A percentile compares a stretch with the other conserved stretches of the same genome.
Evolutionary conservation across 2,888 invertebrate genomes (phyloP).

Genomic region (Zaprionus obscuricornis): DNA sequence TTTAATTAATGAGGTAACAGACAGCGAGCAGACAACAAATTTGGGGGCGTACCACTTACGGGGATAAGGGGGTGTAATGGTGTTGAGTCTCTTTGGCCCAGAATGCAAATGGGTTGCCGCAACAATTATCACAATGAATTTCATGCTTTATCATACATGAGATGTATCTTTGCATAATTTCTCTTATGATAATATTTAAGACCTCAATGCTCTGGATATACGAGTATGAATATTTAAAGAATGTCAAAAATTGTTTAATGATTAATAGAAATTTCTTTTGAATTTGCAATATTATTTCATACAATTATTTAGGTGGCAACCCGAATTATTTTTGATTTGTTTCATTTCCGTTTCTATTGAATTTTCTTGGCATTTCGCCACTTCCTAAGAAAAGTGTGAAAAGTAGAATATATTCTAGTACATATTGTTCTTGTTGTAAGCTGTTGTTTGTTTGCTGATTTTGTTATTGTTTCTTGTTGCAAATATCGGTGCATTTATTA

Average conservation of each 20-base stretch:
- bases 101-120: constrained; percentile 30
- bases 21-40: constrained; percentile 45
- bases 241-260: constrained; percentile 38
- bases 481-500: constrained; percentile 32
- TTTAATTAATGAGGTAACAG: constrained; percentile 59
- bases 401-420: neutral
- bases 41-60: constrained; percentile 46
- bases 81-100: constrained; percentile 5
- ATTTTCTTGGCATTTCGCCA: constrained; percentile 35
- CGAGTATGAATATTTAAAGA: too few relatives aligned
- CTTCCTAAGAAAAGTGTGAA: constrained; percentile 24
- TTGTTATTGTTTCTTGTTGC: constrained; percentile 9
- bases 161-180: too few relatives aligned
- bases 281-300: too few relatives aligned
- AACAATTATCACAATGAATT: constrained; percentile 15
- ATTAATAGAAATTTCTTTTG: too few relatives aligned
- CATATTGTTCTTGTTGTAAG: too few relatives aligned
- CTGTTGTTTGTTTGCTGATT: constrained; percentile 3
- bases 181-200: too few relatives aligned
- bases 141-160: constrained; percentile 1
- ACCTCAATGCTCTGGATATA: too few relatives aligned
- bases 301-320: too few relatives aligned
- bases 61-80: constrained; percentile 1
- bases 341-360: constrained; percentile 38
- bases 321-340: constrained; percentile 1